Conservation (phyloP, 2,113 vertebrate genomes). For the Hyperoodon ampullatus region DNA sequence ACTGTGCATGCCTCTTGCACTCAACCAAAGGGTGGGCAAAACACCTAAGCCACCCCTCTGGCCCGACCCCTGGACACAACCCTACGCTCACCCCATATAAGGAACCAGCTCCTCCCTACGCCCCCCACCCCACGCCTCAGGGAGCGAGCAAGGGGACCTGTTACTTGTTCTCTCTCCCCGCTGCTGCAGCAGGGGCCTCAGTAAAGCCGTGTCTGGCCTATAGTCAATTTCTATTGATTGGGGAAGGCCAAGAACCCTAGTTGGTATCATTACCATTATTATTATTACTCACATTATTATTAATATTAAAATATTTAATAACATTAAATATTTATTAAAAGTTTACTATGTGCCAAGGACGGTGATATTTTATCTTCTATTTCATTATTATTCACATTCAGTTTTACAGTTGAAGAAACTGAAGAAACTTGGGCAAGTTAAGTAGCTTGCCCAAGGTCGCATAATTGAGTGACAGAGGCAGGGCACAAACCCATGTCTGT, state of each 20-base stretch:
- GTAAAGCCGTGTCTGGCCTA: not conserved
- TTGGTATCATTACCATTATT: not conserved
- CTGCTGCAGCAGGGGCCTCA: not conserved
- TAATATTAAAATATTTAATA: not conserved
- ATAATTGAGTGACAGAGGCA: not conserved
- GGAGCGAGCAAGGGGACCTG: not conserved
- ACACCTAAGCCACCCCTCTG: not conserved
- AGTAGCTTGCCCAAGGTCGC: not conserved
- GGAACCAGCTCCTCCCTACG: not conserved
- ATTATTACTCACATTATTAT: not conserved
- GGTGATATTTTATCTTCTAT: not conserved
- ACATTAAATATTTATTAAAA: not conserved
- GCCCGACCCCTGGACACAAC: not conserved
- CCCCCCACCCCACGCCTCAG: not conserved
- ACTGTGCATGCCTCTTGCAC: not conserved
- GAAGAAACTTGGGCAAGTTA: too few relatives aligned
- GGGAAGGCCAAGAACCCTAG: not conserved
- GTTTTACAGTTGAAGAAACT: not conserved
- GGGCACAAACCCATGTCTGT: not conserved
- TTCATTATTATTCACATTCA: not conserved
- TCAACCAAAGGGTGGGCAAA: not conserved
- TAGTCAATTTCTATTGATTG: not conserved
- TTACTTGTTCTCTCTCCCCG: not conserved
- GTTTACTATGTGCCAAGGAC: not conserved
- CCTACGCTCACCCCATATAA: not conserved